Percentiles rank a stretch among this genome's conserved stretches.
Conservation (phyloP, 2,888 invertebrate genomes). For the Bruchidius siliquastri region DNA sequence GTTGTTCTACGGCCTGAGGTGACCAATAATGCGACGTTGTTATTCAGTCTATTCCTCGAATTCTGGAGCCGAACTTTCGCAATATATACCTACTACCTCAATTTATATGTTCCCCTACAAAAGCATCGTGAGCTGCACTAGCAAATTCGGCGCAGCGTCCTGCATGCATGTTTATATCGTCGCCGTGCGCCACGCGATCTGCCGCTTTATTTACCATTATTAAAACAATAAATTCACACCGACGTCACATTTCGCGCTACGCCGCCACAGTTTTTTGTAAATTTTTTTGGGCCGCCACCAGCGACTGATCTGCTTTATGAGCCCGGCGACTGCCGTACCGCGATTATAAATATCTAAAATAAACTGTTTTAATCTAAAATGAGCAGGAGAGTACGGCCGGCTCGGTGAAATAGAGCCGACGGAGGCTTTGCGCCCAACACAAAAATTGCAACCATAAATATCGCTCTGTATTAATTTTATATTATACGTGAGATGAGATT, state of each 20-base stretch:
- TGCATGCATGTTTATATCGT: slow-evolving; percentile 15
- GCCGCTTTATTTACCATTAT: slow-evolving; percentile 49
- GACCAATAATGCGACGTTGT: too few relatives aligned
- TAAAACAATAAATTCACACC: slow-evolving; percentile 50
- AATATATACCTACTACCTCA: too few relatives aligned
- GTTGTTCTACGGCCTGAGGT: too few relatives aligned
- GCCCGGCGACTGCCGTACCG: slow-evolving; percentile 32
- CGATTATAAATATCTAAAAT: slow-evolving; percentile 51
- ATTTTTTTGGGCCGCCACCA: slow-evolving; percentile 44
- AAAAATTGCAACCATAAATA: slow-evolving; percentile 50
- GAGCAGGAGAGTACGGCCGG: slow-evolving; percentile 32
- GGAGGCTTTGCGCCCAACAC: slow-evolving; percentile 31
- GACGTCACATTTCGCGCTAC: slow-evolving; percentile 42
- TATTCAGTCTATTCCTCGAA: too few relatives aligned
- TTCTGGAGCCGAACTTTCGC: too few relatives aligned
- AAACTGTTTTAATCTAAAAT: slow-evolving; percentile 51
- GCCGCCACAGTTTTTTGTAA: slow-evolving; percentile 42
- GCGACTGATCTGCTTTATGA: slow-evolving; percentile 48
- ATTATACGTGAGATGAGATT: slow-evolving; percentile 41
- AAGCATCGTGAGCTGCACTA: too few relatives aligned
- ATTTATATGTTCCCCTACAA: too few relatives aligned
- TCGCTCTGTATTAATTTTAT: slow-evolving; percentile 49
- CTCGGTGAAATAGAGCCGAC: not conserved
- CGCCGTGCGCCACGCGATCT: slow-evolving; percentile 39
- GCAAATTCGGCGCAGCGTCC: not conserved